Evolutionary conservation across 2,888 invertebrate genomes (phyloP), one percentile per base, ranked within the genome.

Genomic region (Baccha elongata): DNA sequence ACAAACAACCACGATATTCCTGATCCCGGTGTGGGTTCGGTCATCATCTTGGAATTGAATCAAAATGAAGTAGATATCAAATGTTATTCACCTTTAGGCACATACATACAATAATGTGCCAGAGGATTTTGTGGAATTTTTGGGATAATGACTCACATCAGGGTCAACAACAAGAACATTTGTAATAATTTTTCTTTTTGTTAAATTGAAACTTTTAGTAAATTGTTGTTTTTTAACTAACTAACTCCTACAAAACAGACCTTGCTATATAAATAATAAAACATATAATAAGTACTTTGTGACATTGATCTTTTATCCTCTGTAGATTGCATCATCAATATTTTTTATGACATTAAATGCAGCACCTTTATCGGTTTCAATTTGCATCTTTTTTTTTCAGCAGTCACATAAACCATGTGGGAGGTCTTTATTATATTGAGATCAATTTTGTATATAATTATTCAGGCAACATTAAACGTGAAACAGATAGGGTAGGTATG

Each of bases 11-110:
- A 13, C 23, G 32, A 10, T 42, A 23, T 74, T 50, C 50, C 40
- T 50, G 42, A 21, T 60, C 55, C 37, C 10, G 0, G 4, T 40
- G 4, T 23, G 13, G 0, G 4, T 40, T 4, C 40, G 13, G 23
- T 58, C 64, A 50, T 64, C 48, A n/a, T 40, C 21, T 32, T 58
- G 44, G 60, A 44, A 46, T 68, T 17, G 23, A 71, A 40, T 13
- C 64, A 64, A 53, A 64, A 64, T 35, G 48, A 53, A 60, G 48
- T 42, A n/a, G n/a, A n/a, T n/a, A 62, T 23, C n/a, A 62, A 76
- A 76, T 76, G 72, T 78, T 78, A 78, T 83, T 83, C 83, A 83
- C 78, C 78, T 83, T 50, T 72, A 15, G 46, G 32, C n/a, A 44
- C 32, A 60, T 19, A 21, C 42, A 60, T 19, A 44, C 23, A 32